Percentiles rank a stretch among this genome's conserved stretches.
Conservation (phyloP, 2,113 vertebrate species). For the Oncorhynchus tshawytscha region DNA sequence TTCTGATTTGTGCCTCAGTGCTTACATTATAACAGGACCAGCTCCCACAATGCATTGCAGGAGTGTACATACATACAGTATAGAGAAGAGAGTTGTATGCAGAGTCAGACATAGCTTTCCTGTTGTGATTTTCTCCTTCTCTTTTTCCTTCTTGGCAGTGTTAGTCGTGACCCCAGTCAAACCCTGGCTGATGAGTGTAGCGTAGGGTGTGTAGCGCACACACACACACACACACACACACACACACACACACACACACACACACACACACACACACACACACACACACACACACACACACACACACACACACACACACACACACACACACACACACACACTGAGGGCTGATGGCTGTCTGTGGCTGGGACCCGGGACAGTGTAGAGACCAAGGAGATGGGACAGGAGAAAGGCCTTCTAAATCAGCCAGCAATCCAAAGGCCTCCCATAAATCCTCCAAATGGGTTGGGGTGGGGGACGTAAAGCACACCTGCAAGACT, state of each 20-base stretch:
- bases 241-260: too few relatives aligned
- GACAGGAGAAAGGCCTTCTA: constrained; percentile 71
- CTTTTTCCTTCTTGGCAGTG: constrained; percentile 52
- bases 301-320: too few relatives aligned
- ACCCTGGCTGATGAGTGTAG: constrained; percentile 24
- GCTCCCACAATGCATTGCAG: constrained; percentile 22
- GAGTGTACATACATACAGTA: constrained; percentile 21
- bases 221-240: background rate
- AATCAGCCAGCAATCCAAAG: constrained; percentile 81
- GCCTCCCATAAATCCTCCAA: constrained; percentile 78
- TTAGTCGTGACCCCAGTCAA: constrained; percentile 47
- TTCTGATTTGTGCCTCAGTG: constrained; percentile 74
- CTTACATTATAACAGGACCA: constrained; percentile 69
- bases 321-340: too few relatives aligned
- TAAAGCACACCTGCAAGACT: constrained; percentile 85
- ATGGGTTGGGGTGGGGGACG: constrained; percentile 74
- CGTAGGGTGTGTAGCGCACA: background rate
- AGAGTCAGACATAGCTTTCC: constrained; percentile 49
- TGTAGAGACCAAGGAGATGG: constrained; percentile 55
- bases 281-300: too few relatives aligned
- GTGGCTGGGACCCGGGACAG: constrained; percentile 4
- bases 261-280: too few relatives aligned
- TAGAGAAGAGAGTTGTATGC: constrained; percentile 64
- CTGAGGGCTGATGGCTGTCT: background rate
- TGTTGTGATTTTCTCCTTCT: constrained; percentile 50